Conservation (phyloP, 2,113 vertebrate species). For the Channa maculata region DNA sequence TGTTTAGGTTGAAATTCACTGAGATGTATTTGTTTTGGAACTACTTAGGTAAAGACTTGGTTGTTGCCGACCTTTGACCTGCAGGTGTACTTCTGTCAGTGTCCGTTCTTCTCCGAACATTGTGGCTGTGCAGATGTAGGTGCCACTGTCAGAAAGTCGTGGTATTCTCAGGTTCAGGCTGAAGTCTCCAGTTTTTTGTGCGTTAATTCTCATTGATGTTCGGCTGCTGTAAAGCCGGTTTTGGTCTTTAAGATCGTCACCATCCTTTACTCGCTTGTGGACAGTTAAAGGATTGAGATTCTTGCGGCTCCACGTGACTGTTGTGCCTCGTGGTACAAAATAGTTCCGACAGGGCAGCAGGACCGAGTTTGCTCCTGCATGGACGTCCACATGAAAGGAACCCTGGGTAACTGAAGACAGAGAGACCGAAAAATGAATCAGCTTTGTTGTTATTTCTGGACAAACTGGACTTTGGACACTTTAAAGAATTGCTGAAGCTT, state of each 20-base stretch:
- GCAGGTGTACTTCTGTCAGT: background rate
- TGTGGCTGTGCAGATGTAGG: background rate
- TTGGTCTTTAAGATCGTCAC: background rate
- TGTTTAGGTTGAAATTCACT: too few species aligned
- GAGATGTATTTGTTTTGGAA: too few species aligned
- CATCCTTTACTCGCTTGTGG: background rate
- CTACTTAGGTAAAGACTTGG: too few species aligned
- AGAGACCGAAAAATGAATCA: too few species aligned
- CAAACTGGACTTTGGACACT: too few species aligned
- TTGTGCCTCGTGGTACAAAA: too few species aligned
- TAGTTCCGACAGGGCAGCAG: too few species aligned
- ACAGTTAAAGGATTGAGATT: background rate
- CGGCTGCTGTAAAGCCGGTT: background rate
- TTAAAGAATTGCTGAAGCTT: too few species aligned
- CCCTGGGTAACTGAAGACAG: too few species aligned
- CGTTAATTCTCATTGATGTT: fast-evolving
- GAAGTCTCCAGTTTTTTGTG: fast-evolving
- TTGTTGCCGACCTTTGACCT: background rate
- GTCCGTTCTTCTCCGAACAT: fast-evolving
- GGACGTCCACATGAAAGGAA: too few species aligned
- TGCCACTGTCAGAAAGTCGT: background rate
- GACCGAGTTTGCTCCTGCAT: too few species aligned
- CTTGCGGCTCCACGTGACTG: background rate
- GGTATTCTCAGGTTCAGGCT: fast-evolving
- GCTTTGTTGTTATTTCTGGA: too few species aligned